These are phyloP conservation scores for Edolisoma coerulescens DNA, from an alignment of 2,113 vertebrate genomes.

Conservation along the genomic window DNA sequence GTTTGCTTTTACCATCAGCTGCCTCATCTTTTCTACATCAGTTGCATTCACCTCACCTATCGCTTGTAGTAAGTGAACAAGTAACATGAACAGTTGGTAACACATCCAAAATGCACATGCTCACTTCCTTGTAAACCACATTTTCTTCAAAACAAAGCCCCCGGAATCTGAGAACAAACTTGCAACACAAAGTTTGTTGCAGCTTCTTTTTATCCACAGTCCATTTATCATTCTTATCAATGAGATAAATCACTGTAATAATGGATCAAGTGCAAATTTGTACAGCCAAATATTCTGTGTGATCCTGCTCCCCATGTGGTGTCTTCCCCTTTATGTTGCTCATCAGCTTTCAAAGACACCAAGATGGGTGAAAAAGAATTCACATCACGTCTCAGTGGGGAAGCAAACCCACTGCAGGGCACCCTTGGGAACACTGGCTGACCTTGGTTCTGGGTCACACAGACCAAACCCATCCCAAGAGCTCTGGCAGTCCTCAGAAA, in stretches of 20 bases:
- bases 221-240: neutral
- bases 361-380: neutral
- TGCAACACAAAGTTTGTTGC: neutral
- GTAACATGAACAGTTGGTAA: neutral
- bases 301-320: neutral
- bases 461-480: neutral
- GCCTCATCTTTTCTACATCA: neutral
- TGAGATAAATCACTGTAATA: neutral
- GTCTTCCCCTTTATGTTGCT: neutral
- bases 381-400: neutral
- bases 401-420: neutral
- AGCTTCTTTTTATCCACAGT: neutral
- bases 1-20: neutral
- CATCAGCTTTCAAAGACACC: neutral
- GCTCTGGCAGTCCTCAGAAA: neutral
- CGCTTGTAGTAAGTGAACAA: neutral
- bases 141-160: neutral
- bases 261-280: neutral
- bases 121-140: neutral
- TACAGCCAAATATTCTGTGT: neutral
- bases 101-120: neutral
- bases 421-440: neutral
- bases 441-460: neutral
- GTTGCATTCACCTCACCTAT: neutral
- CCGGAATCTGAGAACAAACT: neutral